Percentiles rank a stretch among this genome's conserved stretches.
Evolutionary conservation across 1,140 invertebrate genomes (phyloP).

Genomic region (Colletes gigas): DNA sequence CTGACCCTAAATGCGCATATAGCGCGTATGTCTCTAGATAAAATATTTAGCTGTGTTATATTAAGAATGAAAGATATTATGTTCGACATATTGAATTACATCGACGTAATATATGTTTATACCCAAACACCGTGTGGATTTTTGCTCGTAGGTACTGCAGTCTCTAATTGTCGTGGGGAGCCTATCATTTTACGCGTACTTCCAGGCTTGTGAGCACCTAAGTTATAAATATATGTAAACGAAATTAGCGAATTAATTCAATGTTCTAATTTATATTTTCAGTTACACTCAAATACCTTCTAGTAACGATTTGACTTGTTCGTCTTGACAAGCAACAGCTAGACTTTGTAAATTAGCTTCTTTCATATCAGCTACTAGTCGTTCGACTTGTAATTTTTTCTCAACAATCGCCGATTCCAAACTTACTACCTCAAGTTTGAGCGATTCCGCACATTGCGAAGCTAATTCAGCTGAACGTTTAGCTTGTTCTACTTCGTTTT

Average conservation of each 20-base stretch:
- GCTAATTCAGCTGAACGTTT: slow-evolving; percentile 90
- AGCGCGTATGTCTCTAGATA: slow-evolving; percentile 1
- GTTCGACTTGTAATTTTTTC: slow-evolving; percentile 92
- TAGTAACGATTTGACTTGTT: slow-evolving; percentile 90
- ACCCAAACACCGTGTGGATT: slow-evolving; percentile 98
- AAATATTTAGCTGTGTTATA: slow-evolving; percentile 18
- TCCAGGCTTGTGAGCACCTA: slow-evolving; percentile 90
- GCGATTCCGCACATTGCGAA: slow-evolving; percentile 89
- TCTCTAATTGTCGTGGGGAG: slow-evolving; percentile 94
- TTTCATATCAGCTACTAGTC: slow-evolving; percentile 93
- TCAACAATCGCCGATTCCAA: slow-evolving; percentile 91
- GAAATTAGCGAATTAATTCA: not conserved
- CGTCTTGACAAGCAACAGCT: slow-evolving; percentile 88
- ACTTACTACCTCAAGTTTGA: slow-evolving; percentile 89
- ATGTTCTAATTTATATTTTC: not conserved
- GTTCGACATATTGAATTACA: not conserved
- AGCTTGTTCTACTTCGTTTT: slow-evolving; percentile 91
- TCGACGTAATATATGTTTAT: slow-evolving; percentile 78
- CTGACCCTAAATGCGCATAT: not conserved
- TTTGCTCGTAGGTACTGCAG: slow-evolving; percentile 95
- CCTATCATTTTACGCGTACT: slow-evolving; percentile 94
- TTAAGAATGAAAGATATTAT: slow-evolving; percentile 12
- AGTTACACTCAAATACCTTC: slow-evolving; percentile 82
- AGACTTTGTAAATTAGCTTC: slow-evolving; percentile 94
- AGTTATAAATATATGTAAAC: slow-evolving; percentile 54